A percentile compares a stretch with the other conserved stretches of the same genome.
These are phyloP conservation scores for Erannis defoliaria DNA, from an alignment of 2,888 invertebrate genomes.

Conservation along the genomic window DNA sequence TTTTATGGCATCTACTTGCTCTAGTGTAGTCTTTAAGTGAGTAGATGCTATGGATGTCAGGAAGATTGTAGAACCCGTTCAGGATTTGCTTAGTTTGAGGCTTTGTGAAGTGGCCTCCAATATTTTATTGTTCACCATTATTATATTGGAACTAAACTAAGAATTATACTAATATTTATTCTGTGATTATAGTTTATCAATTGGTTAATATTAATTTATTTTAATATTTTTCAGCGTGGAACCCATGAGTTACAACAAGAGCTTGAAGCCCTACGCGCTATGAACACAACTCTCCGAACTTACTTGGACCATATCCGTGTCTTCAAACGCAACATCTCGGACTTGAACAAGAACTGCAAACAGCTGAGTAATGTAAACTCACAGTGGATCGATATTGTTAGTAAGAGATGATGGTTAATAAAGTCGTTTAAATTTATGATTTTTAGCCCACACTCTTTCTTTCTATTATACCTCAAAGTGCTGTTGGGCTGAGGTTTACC, in stretches of 20 bases:
- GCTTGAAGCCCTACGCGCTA: slow-evolving; percentile 63
- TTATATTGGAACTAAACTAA: too few species aligned
- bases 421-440: slow-evolving; percentile 2
- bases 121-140: too few species aligned
- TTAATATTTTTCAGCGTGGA: slow-evolving; percentile 57
- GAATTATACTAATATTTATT: too few species aligned
- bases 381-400: slow-evolving; percentile 65
- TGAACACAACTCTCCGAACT: slow-evolving; percentile 64
- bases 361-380: slow-evolving; percentile 68
- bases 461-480: too few species aligned
- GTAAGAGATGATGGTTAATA: slow-evolving; percentile 37
- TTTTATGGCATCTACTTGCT: too few species aligned
- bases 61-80: too few species aligned
- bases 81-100: too few species aligned
- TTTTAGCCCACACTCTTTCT: not conserved
- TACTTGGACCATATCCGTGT: slow-evolving; percentile 64
- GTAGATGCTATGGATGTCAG: too few species aligned
- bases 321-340: slow-evolving; percentile 62
- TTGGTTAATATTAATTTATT: not conserved
- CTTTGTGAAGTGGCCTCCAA: too few species aligned
- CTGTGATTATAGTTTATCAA: not conserved
- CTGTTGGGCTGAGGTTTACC: too few species aligned
- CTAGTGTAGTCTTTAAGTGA: too few species aligned
- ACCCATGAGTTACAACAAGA: slow-evolving; percentile 63
- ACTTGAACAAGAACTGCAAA: slow-evolving; percentile 63